Evolutionary conservation across 2,797 vertebrate genomes (phyloP), one percentile per base, ranked within the genome.

Genomic region (Lithobates sylvaticus): DNA sequence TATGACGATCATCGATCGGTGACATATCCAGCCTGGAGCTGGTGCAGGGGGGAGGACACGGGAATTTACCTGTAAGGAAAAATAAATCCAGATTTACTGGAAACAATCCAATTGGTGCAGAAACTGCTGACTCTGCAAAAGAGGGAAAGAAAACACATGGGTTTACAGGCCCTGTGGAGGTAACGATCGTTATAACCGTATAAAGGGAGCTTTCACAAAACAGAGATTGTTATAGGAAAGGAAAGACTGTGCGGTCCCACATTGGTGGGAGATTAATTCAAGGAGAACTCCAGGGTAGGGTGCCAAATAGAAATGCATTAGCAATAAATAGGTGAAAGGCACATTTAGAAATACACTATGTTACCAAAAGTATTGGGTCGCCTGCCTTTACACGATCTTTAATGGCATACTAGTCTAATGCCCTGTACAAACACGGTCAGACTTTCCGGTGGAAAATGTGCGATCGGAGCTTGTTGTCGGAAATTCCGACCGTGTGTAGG

Each of bases 51-150:
- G 81, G 76, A 39, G 58, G 76, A 50, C 69, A 61, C 42, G n/a
- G 74, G 68, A 73, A 73, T 75, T 69, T 81, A 47, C 16, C 36
- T 27, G 61, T n/a, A 67, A 79, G 78, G 39, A 42, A 29, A 76
- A 80, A 80, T 80, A 75, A 85, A 80, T 75, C 84, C 78, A 80
- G 61, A 81, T 47, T 61, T 81, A 36, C 42, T 85, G 84, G 84
- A 80, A 32, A 27, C 23, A 15, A 65, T 80, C 84, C 84, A 85
- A 79, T 80, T 71, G 42, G 9, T 67, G 71, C 36, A 69, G 39
- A 81, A 81, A 80, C 36, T 58, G 84, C 84, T 85, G 84, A 85
- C 77, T 79, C 64, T 13, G 73, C 10, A 77, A 58, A 50, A 1
- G 29, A 71, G 67, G 74, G 32, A 44, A 78, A 73, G 54, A 84